Evolutionary conservation across 2,888 invertebrate genomes (phyloP).

Genomic region (Diogma glabrata): DNA sequence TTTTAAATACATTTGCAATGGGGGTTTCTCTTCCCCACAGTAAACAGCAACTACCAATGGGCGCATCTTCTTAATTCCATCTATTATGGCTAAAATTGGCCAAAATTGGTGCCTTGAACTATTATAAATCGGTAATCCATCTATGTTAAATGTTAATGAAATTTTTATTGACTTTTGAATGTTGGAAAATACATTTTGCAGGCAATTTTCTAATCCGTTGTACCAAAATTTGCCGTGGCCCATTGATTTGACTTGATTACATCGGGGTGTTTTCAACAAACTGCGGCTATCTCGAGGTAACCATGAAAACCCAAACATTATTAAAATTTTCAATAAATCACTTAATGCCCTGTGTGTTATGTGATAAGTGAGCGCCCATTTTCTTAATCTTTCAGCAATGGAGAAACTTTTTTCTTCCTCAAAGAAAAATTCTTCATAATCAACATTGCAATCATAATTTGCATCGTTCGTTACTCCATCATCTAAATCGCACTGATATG

Average conservation of each 20-base stretch:
- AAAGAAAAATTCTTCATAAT: too few species aligned
- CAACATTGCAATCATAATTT: too few species aligned
- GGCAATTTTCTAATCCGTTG: not conserved
- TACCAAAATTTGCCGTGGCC: constrained; percentile 10
- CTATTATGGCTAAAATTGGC: not conserved
- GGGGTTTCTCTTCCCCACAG: too few species aligned
- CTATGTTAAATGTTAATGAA: not conserved
- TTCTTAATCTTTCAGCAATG: too few species aligned
- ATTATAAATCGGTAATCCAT: not conserved
- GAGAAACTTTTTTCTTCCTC: too few species aligned
- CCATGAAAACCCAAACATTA: not conserved
- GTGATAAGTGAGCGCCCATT: too few species aligned
- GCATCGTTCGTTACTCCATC: too few species aligned
- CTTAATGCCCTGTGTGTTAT: not conserved
- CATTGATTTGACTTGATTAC: not conserved
- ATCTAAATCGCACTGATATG: too few species aligned
- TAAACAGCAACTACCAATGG: too few species aligned
- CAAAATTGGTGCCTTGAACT: too few species aligned
- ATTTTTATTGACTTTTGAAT: not conserved
- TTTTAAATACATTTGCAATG: too few species aligned
- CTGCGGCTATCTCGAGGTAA: constrained; percentile 8
- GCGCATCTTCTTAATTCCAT: too few species aligned
- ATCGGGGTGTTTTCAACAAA: constrained; percentile 8
- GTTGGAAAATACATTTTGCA: not conserved
- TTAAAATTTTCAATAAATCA: not conserved